phyloP scores from a whole-genome alignment of 2,113 vertebrate species.

The Danionella cerebrum region DNA sequence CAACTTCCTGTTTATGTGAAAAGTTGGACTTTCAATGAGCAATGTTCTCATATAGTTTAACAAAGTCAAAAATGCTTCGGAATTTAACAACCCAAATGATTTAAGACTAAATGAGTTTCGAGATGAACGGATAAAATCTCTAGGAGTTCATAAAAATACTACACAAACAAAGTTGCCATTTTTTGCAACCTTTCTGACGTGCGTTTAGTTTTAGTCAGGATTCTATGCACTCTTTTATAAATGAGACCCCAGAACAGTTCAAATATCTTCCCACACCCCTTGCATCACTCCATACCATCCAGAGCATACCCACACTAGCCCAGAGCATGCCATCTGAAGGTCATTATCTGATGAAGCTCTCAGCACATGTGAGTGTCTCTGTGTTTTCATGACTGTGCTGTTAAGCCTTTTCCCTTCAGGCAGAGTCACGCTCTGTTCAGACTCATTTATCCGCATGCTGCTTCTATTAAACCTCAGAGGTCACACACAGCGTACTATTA shows the following conservation, averaged over 20 bases:
- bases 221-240: no score
- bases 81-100: no score
- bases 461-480: not conserved
- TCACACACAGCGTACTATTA: not conserved
- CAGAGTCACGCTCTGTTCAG: not conserved
- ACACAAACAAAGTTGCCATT: no score
- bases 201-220: no score
- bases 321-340: not conserved
- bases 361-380: not conserved
- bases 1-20: no score
- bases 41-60: no score
- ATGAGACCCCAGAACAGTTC: not conserved
- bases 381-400: not conserved
- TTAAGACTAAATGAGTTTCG: no score
- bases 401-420: conserved; percentile 3
- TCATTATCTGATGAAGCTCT: conserved; percentile 6
- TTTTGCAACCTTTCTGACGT: no score
- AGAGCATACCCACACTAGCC: conserved; percentile 2
- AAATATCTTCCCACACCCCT: not conserved
- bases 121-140: no score
- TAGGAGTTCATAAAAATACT: no score
- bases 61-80: no score
- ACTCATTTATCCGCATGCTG: not conserved
- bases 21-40: no score
- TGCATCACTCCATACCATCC: not conserved